These are phyloP conservation scores for Columbina picui DNA, from an alignment of 2,113 vertebrate species.

Conservation along the genomic window DNA sequence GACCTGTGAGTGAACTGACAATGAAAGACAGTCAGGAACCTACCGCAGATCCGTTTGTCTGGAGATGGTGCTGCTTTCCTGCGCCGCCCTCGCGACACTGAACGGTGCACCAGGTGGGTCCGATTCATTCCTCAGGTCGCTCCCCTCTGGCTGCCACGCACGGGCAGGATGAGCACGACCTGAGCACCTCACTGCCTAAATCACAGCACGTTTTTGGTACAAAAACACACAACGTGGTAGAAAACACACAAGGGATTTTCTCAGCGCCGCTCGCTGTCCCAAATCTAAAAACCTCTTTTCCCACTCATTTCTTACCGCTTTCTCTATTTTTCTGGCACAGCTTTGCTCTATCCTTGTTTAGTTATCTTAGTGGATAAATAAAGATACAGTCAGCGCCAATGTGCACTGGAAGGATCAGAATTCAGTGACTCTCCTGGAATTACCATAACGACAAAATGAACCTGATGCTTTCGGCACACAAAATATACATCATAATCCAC, in stretches of 20 bases:
- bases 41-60: constrained; percentile 41
- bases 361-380: background rate
- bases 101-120: constrained; percentile 41
- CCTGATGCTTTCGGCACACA: background rate
- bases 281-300: constrained; percentile 35
- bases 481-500: background rate
- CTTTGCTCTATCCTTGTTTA: constrained; percentile 25
- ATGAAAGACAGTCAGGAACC: background rate
- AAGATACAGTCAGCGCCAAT: background rate
- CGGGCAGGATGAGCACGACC: background rate
- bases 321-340: background rate
- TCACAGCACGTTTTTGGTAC: constrained; percentile 24
- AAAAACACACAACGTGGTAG: constrained; percentile 20
- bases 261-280: constrained; percentile 35
- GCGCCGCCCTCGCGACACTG: constrained; percentile 47
- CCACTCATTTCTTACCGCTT: constrained; percentile 31
- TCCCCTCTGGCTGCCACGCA: background rate
- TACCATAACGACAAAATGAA: background rate
- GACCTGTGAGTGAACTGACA: constrained; percentile 2
- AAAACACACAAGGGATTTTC: constrained; percentile 51
- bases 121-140: constrained; percentile 44
- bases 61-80: background rate
- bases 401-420: background rate
- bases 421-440: background rate
- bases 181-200: constrained; percentile 4